Evolutionary conservation across 2,113 vertebrate species (phyloP).

Genomic region (Procapra przewalskii): DNA sequence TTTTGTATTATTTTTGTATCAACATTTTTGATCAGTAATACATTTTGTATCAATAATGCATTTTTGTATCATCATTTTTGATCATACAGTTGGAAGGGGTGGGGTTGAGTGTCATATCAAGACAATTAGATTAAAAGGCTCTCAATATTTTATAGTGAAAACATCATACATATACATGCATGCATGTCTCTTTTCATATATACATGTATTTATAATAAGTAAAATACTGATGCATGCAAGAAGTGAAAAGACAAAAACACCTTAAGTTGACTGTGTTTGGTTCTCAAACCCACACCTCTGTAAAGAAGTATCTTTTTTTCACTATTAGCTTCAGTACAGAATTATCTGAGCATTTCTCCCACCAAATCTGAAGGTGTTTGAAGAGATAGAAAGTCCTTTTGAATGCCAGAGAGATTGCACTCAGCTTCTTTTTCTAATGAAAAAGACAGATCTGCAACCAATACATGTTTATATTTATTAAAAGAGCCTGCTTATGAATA

Average conservation of each 20-base stretch:
- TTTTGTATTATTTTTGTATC: not conserved
- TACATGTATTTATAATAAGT: not conserved
- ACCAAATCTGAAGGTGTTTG: not conserved
- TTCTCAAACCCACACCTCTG: not conserved
- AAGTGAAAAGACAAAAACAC: not conserved
- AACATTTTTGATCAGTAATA: too few species aligned
- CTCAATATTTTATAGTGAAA: not conserved
- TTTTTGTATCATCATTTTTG: not conserved
- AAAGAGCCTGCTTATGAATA: not conserved
- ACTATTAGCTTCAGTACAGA: not conserved
- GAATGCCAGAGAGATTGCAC: not conserved
- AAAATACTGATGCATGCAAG: not conserved
- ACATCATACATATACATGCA: not conserved
- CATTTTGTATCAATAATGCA: too few species aligned
- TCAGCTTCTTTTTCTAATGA: conserved; percentile 5
- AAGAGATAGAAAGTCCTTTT: not conserved
- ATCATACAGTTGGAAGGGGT: not conserved
- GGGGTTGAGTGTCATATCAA: not conserved
- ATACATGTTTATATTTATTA: not conserved
- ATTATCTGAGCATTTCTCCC: not conserved
- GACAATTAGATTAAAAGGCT: not conserved
- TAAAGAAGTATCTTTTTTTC: not conserved
- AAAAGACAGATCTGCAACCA: not conserved
- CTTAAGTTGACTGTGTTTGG: not conserved
- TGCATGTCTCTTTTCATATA: not conserved